phyloP scores from a whole-genome alignment of 2,888 invertebrate species.

The Chouioia cunea region DNA sequence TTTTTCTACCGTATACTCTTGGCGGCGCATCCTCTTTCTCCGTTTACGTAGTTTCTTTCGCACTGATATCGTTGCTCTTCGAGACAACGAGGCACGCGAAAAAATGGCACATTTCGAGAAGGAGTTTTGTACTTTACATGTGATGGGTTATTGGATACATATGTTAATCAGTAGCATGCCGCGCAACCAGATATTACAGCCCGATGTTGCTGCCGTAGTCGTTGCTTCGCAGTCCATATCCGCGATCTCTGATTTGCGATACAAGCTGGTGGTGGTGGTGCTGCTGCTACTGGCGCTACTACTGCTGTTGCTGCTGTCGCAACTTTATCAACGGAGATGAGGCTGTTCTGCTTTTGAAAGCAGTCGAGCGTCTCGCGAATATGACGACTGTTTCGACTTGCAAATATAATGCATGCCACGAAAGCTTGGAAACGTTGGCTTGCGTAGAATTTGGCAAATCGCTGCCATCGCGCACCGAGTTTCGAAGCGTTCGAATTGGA shows the following conservation, averaged over 20 bases:
- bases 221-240: constrained; percentile 49
- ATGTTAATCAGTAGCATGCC: constrained; percentile 66
- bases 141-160: constrained; percentile 57
- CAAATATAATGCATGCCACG: constrained; percentile 38
- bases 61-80: no score
- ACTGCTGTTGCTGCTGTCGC: constrained; percentile 20
- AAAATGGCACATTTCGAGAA: no score
- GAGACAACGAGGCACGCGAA: no score
- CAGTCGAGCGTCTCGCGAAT: neutral
- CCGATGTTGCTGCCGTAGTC: constrained; percentile 39
- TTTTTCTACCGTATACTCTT: no score
- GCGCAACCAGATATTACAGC: constrained; percentile 59
- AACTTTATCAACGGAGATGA: constrained; percentile 46
- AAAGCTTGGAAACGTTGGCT: constrained; percentile 26
- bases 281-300: no score
- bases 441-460: neutral
- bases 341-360: neutral
- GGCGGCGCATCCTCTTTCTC: no score
- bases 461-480: constrained; percentile 10
- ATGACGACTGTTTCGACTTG: constrained; percentile 42
- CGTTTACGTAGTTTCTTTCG: no score
- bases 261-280: constrained; percentile 34
- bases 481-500: constrained; percentile 41
- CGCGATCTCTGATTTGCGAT: constrained; percentile 54
- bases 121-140: no score